Base-by-base conservation (phyloP, 2,888 invertebrate species). In the Alviniconcha strummeri region DNA sequence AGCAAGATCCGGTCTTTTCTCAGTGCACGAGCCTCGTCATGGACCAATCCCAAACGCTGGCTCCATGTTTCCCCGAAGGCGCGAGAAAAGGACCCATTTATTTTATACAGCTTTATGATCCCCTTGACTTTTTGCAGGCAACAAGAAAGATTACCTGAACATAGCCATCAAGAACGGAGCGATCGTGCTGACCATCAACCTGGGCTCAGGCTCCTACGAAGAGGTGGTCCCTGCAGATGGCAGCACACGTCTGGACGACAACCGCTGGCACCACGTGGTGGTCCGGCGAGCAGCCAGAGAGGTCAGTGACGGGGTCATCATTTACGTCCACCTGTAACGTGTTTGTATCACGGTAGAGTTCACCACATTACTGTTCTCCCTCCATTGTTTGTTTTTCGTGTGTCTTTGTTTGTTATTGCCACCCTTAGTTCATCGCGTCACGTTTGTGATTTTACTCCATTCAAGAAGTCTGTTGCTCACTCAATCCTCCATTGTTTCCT, bases 181-280 rank as follows among this genome's bases (percentile, higher is more conserved):
- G 5, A 96, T 98, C 11, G 96, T 97, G 64, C 95, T 98, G 80
- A 96, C 97, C 75, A 97, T 98, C 96, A 97, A 97, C 3, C 95
- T 98, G 55, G 97, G 98, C 8, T 92, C 93, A 17, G 93, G 93
- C 9, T 88, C 91, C 0, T 90, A 92, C 64, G 90, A 92, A 82
- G 90, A 89, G 4, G 97, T 94, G 96, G 97, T 87, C 56, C 95
- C 97, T 96, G 85, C 86, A 60, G 90, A 97, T 96, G 93, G 98
- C 57, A 9, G 11, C 11, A 55, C 69, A 4, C 96, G 98, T 80
- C 98, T 98, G 93, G 98, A 98, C 93, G 98, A 98, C 94, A 98
- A 98, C 94, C 97, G 97, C 93, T 98, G 98, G 98, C 98, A 98
- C 94, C 97, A 97, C 94, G 96, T 98, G 83, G 96, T 96, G 83